Base-by-base conservation (phyloP, 2,888 invertebrate species). In the Caenorhabditis zanzibari region DNA sequence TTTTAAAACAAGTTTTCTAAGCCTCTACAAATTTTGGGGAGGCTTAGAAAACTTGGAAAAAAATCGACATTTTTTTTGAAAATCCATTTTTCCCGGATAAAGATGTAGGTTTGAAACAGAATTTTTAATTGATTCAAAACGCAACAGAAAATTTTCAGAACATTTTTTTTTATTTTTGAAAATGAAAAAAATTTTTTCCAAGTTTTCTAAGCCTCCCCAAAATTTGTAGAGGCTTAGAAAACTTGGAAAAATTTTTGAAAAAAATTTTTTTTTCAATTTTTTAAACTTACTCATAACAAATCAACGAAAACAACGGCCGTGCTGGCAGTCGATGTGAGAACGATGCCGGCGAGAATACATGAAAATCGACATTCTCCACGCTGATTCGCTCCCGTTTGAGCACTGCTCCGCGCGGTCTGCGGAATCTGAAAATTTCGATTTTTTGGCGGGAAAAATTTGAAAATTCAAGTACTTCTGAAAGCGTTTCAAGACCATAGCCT, bases 241-340 rank as follows among this genome's bases (percentile, higher is more conserved):
- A n/a, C n/a, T 32, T 32, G 32, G 4, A 32, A 32, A 7, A 7
- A 7, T 44, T 44, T n/a, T 16, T 44, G 44, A 10, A 44, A 24
- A 54, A 54, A 24, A 24, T 24, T 54, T 26, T 54, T 19, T 19
- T 2, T 52, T 16, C 49, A 16, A 7, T 19, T 49, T 6, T 49
- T 26, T 41, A 35, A 1, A 32, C 44, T 4, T 44, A 82, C 82
- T 69, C 28, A 56, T 61, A 41, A 63, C 83, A 83, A 52, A 83
- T 35, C 26, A 84, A 32, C 10, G 80, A 75, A 19, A 84, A 84
- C 0, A 84, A 22, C 16, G 84, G 84, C 9, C 66, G 26, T 0
- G 80, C 84, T 1, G 84, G 84, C 4, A 84, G 68, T 28, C 75
- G 74, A 52, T 80, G 84, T 0, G 80, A 81, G 35, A 76, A 84